phyloP scores from a whole-genome alignment of 2,888 invertebrate genomes.

The Nematopogon swammerdamellus region DNA sequence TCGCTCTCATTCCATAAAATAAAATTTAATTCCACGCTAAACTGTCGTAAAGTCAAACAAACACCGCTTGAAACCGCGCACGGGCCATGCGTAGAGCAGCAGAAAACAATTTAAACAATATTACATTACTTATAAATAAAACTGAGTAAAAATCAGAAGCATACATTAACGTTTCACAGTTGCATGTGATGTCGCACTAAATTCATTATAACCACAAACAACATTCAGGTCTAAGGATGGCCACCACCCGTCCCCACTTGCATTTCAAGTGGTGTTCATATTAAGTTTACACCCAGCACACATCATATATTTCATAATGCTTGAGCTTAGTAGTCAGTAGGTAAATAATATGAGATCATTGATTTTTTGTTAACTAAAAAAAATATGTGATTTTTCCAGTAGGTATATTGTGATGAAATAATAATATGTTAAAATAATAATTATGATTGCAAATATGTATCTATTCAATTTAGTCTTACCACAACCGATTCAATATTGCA shows the following conservation, averaged over 20 bases:
- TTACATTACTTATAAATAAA: slow-evolving; percentile 3
- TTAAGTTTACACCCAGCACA: not conserved
- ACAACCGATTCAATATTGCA: too few species aligned
- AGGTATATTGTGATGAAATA: too few species aligned
- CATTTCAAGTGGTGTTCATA: not conserved
- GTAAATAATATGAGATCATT: too few species aligned
- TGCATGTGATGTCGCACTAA: slow-evolving; percentile 2
- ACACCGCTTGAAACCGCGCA: slow-evolving; percentile 49
- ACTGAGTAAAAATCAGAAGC: not conserved
- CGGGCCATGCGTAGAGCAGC: slow-evolving; percentile 44
- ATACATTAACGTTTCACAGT: not conserved
- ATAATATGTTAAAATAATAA: too few species aligned
- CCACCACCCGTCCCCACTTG: slow-evolving; percentile 15
- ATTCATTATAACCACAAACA: slow-evolving; percentile 16
- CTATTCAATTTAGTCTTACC: too few species aligned
- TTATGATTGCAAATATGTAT: too few species aligned
- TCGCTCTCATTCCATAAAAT: slow-evolving; percentile 29
- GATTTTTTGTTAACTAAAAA: too few species aligned
- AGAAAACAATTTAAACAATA: slow-evolving; percentile 11
- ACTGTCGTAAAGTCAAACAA: slow-evolving; percentile 19
- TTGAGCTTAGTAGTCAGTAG: too few species aligned
- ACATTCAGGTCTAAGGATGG: slow-evolving; percentile 21
- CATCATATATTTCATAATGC: not conserved
- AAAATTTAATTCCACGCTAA: too few species aligned
- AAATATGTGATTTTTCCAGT: too few species aligned